Conservation (phyloP, 2,797 vertebrate species). For the Galagoides demidoff region DNA sequence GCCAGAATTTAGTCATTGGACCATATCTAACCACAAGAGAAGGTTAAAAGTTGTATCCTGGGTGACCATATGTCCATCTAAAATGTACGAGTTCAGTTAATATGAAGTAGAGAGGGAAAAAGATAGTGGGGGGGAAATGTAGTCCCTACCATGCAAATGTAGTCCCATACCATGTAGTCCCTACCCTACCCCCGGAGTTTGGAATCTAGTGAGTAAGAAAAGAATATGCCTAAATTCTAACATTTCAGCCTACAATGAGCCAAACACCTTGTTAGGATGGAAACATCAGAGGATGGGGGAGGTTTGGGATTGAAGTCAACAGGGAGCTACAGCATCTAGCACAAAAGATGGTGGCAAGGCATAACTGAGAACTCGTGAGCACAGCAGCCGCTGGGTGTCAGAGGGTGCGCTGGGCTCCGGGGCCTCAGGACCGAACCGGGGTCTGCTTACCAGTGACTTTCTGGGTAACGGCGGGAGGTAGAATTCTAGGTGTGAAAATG, state of each 20-base stretch:
- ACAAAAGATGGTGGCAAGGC: fast-evolving
- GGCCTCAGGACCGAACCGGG: not conserved
- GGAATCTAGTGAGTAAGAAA: not conserved
- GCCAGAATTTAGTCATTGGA: not conserved
- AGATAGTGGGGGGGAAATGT: fast-evolving
- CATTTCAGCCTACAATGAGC: not conserved
- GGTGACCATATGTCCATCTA: not conserved
- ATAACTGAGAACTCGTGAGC: fast-evolving
- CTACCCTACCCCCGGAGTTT: too few species aligned
- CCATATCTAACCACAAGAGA: not conserved
- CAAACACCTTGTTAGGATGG: not conserved
- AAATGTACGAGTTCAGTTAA: not conserved
- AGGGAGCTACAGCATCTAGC: conserved; percentile 27
- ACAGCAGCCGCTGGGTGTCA: too few species aligned
- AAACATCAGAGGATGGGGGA: not conserved
- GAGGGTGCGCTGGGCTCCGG: not conserved
- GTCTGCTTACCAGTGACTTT: not conserved
- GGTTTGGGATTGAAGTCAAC: not conserved
- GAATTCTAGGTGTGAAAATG: not conserved
- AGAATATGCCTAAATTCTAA: not conserved
- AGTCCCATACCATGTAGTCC: too few species aligned
- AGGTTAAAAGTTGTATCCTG: not conserved
- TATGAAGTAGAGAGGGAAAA: not conserved
- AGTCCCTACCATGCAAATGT: too few species aligned
- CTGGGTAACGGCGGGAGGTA: not conserved